Percentiles rank a stretch among this genome's conserved stretches.
phyloP scores from a whole-genome alignment of 2,113 vertebrate species.

The Girardinichthys multiradiatus region DNA sequence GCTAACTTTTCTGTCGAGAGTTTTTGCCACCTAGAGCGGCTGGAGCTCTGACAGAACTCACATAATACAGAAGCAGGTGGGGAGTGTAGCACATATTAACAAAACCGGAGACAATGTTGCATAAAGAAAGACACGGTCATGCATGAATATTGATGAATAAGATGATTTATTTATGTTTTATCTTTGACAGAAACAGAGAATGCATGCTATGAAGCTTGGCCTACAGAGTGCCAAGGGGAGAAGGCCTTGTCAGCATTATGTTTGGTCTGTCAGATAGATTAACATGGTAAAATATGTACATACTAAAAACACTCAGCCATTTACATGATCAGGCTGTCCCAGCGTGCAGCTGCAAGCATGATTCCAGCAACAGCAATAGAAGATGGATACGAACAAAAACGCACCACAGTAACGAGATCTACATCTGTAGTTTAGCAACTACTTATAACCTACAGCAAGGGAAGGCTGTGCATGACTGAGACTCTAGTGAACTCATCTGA shows the following conservation, averaged over 20 bases:
- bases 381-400: constrained; percentile 31
- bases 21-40: constrained; percentile 38
- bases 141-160: constrained; percentile 53
- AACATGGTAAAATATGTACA: constrained; percentile 78
- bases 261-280: constrained; percentile 66
- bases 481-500: constrained; percentile 41
- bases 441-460: constrained; percentile 19
- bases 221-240: constrained; percentile 43
- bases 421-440: constrained; percentile 47
- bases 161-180: constrained; percentile 64
- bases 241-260: constrained; percentile 63
- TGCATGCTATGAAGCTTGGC: constrained; percentile 31
- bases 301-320: constrained; percentile 64
- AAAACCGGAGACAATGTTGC: constrained; percentile 48
- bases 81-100: constrained; percentile 19
- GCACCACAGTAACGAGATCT: constrained; percentile 58
- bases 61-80: neutral
- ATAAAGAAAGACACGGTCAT: constrained; percentile 21
- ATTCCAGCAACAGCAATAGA: constrained; percentile 31
- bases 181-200: constrained; percentile 39
- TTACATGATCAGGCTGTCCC: constrained; percentile 60
- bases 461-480: constrained; percentile 31
- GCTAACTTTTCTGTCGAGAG: constrained; percentile 33
- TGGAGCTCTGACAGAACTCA: constrained; percentile 12
- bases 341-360: constrained; percentile 25